Evolutionary conservation across 1,140 invertebrate species (phyloP).

Genomic region (Papilio machaon): DNA sequence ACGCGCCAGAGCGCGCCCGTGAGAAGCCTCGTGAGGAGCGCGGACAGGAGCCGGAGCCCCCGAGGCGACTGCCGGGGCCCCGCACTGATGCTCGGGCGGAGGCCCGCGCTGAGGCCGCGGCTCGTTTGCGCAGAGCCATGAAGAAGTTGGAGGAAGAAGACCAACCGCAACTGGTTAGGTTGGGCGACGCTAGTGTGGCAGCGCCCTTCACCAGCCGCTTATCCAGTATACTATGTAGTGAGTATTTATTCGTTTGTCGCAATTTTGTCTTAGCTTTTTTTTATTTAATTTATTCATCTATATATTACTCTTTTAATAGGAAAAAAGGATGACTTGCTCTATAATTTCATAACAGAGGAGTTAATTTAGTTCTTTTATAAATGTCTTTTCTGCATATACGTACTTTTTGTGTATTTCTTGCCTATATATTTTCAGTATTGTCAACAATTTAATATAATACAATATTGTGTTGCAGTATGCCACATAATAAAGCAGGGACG

Average conservation of each 20-base stretch:
- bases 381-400: too few relatives aligned
- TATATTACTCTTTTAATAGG: too few relatives aligned
- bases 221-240: constrained; percentile 98
- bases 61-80: constrained; percentile 60
- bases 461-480: constrained; percentile 87
- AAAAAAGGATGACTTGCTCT: too few relatives aligned
- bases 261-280: background rate
- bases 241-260: constrained; percentile 61
- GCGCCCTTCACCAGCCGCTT: constrained; percentile 99
- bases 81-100: constrained; percentile 56
- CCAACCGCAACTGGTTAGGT: constrained; percentile 92
- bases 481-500: constrained; percentile 99
- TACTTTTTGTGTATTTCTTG: background rate
- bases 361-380: too few relatives aligned
- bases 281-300: too few relatives aligned
- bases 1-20: constrained; percentile 87
- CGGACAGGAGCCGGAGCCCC: constrained; percentile 52
- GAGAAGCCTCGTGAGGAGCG: constrained; percentile 63
- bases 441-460: constrained; percentile 41
- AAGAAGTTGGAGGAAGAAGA: constrained; percentile 97
- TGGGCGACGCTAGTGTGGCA: constrained; percentile 99
- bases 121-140: constrained; percentile 87
- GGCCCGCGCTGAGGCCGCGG: constrained; percentile 61
- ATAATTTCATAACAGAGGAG: too few relatives aligned
- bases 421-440: background rate